Conservation (phyloP, 2,113 vertebrate genomes). For the Nettapus auritus region DNA sequence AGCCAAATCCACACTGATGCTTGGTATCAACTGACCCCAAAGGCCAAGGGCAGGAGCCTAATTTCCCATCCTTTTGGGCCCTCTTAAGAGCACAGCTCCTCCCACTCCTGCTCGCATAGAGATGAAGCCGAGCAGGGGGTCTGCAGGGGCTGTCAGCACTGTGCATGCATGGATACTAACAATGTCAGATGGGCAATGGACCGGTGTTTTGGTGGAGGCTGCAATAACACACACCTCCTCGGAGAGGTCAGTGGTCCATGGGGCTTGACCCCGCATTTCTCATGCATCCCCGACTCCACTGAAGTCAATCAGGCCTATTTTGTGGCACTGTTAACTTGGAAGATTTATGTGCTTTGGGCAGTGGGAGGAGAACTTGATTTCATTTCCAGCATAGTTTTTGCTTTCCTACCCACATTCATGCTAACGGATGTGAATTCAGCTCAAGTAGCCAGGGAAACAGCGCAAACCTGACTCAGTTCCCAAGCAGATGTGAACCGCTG, state of each 20-base stretch:
- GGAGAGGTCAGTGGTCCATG: not conserved
- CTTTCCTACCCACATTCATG: conserved; percentile 3
- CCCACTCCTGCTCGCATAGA: not conserved
- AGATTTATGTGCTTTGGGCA: conserved; percentile 49
- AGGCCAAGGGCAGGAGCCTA: not conserved
- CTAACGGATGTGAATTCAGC: not conserved
- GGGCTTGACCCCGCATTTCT: conserved; percentile 60
- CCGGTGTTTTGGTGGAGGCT: not conserved
- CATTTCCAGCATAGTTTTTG: conserved; percentile 24
- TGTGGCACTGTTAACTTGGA: conserved; percentile 27
- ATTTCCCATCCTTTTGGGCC: not conserved
- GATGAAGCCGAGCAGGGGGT: not conserved
- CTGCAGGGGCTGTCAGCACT: not conserved
- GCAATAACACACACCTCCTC: not conserved
- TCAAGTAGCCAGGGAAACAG: conserved; percentile 45
- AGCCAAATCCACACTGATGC: not conserved
- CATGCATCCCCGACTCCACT: not conserved
- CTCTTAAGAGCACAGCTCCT: not conserved
- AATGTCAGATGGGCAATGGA: not conserved
- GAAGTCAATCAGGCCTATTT: conserved; percentile 33
- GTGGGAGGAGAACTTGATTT: conserved; percentile 52
- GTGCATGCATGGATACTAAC: not conserved
- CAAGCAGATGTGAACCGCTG: conserved; percentile 18
- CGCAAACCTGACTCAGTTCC: not conserved
- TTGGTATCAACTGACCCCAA: not conserved